Percentiles rank a stretch among this genome's conserved stretches.
Evolutionary conservation across 2,113 vertebrate species (phyloP).

Genomic region (Microcebus lehilahytsara): DNA sequence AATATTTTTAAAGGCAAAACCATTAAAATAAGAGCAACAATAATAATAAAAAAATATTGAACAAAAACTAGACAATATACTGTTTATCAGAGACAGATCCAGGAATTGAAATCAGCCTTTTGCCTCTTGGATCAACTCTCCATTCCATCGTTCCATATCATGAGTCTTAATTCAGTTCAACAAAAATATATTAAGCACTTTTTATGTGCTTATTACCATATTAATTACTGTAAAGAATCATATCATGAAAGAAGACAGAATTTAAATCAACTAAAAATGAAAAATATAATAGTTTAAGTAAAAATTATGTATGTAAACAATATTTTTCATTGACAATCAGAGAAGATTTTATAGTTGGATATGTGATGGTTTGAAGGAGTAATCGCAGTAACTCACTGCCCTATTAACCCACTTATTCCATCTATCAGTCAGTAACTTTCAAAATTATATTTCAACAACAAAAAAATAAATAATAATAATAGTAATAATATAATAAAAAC

Average conservation of each 20-base stretch:
- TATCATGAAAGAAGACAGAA: conserved; percentile 11
- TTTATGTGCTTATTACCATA: conserved; percentile 28
- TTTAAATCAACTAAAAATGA: conserved; percentile 28
- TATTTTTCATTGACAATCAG: background rate
- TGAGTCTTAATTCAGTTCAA: conserved; percentile 27
- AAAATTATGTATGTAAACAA: background rate
- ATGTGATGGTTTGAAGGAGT: background rate
- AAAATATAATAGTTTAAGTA: background rate
- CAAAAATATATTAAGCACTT: background rate
- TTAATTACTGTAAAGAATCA: conserved; percentile 23
- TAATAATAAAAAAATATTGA: background rate
- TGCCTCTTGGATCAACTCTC: background rate
- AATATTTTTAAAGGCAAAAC: background rate
- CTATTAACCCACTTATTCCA: background rate
- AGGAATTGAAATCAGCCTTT: background rate
- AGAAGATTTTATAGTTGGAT: background rate
- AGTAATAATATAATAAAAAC: background rate
- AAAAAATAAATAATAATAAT: background rate
- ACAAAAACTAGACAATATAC: background rate
- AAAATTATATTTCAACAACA: background rate
- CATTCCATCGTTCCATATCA: background rate
- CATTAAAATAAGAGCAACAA: background rate
- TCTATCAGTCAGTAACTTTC: background rate
- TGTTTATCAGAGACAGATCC: too few species aligned
- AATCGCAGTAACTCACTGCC: background rate